Conservation (phyloP, 2,888 invertebrate genomes). For the Mythimna vitellina region DNA sequence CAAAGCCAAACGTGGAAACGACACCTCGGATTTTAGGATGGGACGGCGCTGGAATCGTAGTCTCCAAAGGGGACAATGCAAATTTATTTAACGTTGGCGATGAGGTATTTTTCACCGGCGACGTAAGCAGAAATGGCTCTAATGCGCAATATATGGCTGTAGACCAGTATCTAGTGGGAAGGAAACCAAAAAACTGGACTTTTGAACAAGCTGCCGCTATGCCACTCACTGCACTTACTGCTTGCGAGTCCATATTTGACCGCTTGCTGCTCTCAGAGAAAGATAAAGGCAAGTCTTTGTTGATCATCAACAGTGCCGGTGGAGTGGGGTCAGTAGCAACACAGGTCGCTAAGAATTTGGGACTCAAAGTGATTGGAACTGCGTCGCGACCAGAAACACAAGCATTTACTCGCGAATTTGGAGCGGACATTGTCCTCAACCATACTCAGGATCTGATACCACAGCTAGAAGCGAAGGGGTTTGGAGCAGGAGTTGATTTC, state of each 20-base stretch:
- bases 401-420: constrained; percentile 75
- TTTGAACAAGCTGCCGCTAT: constrained; percentile 86
- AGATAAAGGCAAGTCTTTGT: constrained; percentile 80
- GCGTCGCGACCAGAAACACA: constrained; percentile 81
- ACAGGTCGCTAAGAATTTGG: constrained; percentile 81
- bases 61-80: constrained; percentile 76
- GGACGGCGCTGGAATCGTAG: constrained; percentile 84
- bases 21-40: constrained; percentile 81
- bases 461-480: constrained; percentile 79
- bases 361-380: constrained; percentile 84
- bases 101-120: constrained; percentile 84
- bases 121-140: constrained; percentile 78
- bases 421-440: constrained; percentile 81
- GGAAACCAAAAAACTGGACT: constrained; percentile 80
- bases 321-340: constrained; percentile 85
- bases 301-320: constrained; percentile 85
- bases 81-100: constrained; percentile 80
- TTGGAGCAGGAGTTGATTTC: constrained; percentile 79
- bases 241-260: constrained; percentile 82
- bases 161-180: constrained; percentile 78
- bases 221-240: constrained; percentile 82
- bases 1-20: constrained; percentile 77
- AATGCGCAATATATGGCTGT: constrained; percentile 84
- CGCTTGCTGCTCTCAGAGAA: constrained; percentile 80
- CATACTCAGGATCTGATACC: constrained; percentile 78